A percentile compares a stretch with the other conserved stretches of the same genome.
Evolutionary conservation across 1,140 invertebrate genomes (phyloP).

Genomic region (Drosophila ohnishii): DNA sequence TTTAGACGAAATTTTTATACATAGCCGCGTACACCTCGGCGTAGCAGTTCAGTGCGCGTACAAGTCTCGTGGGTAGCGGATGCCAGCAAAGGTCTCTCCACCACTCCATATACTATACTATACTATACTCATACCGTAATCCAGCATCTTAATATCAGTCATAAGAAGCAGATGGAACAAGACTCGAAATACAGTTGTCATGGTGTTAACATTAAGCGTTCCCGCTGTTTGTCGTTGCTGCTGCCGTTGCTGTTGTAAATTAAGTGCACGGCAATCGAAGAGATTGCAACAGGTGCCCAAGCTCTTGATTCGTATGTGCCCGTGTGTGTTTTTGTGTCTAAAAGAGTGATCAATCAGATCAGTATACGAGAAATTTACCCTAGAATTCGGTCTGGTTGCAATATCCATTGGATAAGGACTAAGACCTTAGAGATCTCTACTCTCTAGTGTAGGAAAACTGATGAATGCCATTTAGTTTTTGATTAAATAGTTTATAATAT

Average conservation of each 20-base stretch:
- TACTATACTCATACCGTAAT: constrained; percentile 16
- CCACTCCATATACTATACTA: constrained; percentile 16
- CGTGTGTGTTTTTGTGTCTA: constrained; percentile 24
- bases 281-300: constrained; percentile 71
- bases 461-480: not conserved
- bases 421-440: constrained; percentile 12
- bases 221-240: constrained; percentile 21
- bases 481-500: too few relatives aligned
- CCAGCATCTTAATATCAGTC: constrained; percentile 27
- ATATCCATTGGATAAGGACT: not conserved
- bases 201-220: constrained; percentile 70
- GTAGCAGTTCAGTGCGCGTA: constrained; percentile 81
- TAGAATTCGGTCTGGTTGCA: constrained; percentile 2
- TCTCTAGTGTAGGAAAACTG: not conserved
- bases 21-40: constrained; percentile 70
- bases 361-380: not conserved
- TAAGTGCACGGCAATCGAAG: constrained; percentile 68
- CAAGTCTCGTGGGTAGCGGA: constrained; percentile 83
- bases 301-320: constrained; percentile 27
- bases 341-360: constrained; percentile 40
- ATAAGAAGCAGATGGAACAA: constrained; percentile 35
- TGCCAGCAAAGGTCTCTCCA: constrained; percentile 74
- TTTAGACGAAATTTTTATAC: constrained; percentile 79
- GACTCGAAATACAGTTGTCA: constrained; percentile 66
- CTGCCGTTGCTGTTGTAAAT: constrained; percentile 56